Percentiles rank a stretch among this genome's conserved stretches.
Evolutionary conservation across 1,140 invertebrate species (phyloP).

Genomic region (Polypedilum pembai): DNA sequence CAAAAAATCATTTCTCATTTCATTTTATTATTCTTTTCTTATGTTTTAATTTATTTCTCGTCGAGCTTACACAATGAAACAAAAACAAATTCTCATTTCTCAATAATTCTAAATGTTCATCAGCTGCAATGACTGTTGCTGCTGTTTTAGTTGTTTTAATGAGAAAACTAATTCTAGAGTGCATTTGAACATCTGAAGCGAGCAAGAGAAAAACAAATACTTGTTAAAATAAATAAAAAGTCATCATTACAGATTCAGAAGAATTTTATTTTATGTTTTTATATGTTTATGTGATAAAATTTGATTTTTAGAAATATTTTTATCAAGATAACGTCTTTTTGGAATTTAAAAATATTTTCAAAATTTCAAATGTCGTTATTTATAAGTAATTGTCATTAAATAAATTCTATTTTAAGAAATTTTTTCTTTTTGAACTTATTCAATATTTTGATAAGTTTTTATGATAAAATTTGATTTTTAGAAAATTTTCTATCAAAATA

Average conservation of each 20-base stretch:
- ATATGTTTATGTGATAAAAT: too few relatives aligned
- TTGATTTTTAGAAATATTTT: background rate
- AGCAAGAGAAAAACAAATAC: slow-evolving; percentile 8
- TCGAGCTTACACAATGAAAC: background rate
- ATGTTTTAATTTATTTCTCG: background rate
- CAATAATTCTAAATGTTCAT: slow-evolving; percentile 20
- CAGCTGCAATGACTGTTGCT: slow-evolving; percentile 2
- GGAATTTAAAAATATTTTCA: too few relatives aligned
- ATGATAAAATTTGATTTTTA: too few relatives aligned
- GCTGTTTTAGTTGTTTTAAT: slow-evolving; percentile 12
- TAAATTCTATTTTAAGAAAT: too few relatives aligned
- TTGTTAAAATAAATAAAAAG: slow-evolving; percentile 14
- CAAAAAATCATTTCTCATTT: background rate
- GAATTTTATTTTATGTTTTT: too few relatives aligned
- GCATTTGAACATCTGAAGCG: background rate
- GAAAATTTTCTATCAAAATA: too few relatives aligned
- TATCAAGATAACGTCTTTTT: too few relatives aligned
- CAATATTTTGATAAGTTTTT: too few relatives aligned
- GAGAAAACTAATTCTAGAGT: background rate
- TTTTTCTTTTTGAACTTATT: too few relatives aligned
- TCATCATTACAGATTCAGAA: background rate
- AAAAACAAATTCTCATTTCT: background rate
- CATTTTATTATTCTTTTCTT: background rate
- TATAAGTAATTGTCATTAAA: too few relatives aligned
- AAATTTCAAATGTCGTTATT: too few relatives aligned